A percentile compares a stretch with the other conserved stretches of the same genome.
Evolutionary conservation across 2,888 invertebrate species (phyloP).

Genomic region (Panzeria rudis): DNA sequence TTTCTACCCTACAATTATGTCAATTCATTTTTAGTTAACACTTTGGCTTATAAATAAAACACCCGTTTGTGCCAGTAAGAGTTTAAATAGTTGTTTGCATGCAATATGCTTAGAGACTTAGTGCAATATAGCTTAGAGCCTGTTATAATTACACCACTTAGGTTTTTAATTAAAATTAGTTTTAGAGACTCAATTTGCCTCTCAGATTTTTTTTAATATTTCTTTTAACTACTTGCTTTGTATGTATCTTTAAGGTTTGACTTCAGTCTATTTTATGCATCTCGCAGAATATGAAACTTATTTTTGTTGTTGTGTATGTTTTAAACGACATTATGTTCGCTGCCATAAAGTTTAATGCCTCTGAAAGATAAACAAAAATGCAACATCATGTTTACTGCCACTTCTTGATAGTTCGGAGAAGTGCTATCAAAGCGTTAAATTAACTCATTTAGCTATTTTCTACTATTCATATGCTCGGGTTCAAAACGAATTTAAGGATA

Average conservation of each 20-base stretch:
- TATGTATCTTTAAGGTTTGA: neutral
- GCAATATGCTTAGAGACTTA: no score
- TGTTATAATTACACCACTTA: constrained; percentile 69
- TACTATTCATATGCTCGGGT: neutral
- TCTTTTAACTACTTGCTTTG: constrained; percentile 2
- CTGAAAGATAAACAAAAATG: neutral
- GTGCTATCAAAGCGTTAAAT: constrained; percentile 62
- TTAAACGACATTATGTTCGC: constrained; percentile 44
- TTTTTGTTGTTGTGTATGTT: constrained; percentile 4
- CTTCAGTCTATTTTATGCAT: constrained; percentile 5
- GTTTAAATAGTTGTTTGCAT: constrained; percentile 40
- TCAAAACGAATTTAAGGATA: neutral
- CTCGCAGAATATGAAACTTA: neutral
- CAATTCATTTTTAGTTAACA: neutral
- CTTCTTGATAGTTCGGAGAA: constrained; percentile 12
- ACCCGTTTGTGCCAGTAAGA: constrained; percentile 1
- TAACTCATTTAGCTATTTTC: constrained; percentile 52
- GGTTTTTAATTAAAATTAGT: constrained; percentile 68
- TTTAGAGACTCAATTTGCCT: constrained; percentile 62
- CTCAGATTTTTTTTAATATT: constrained; percentile 20
- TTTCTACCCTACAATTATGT: no score
- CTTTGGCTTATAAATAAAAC: neutral
- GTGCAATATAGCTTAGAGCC: constrained; percentile 63
- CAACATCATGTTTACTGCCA: constrained; percentile 30
- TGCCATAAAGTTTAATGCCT: constrained; percentile 40